Conservation (phyloP, 2,888 invertebrate species). For the Eremobia ochroleuca region DNA sequence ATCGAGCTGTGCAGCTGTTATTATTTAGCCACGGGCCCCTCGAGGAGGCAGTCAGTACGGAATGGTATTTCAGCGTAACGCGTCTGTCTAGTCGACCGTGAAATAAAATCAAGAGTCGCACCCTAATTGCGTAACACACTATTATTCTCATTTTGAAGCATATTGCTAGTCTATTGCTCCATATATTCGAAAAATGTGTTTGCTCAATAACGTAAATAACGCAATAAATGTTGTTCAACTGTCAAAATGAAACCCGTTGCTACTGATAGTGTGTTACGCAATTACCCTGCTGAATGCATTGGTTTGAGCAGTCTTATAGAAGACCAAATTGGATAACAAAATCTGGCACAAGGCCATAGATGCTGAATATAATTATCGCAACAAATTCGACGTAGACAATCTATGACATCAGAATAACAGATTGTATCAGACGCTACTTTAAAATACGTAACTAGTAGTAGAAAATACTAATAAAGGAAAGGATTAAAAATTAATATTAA, state of each 20-base stretch:
- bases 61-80: conserved; percentile 10
- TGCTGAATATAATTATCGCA: not conserved
- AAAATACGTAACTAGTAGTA: conserved; percentile 1
- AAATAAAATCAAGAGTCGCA: conserved; percentile 8
- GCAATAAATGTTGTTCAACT: no score
- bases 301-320: not conserved
- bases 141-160: no score
- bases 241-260: no score
- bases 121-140: no score
- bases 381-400: conserved; percentile 4
- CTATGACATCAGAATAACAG: conserved; percentile 6
- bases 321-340: conserved; percentile 16
- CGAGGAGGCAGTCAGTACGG: not conserved
- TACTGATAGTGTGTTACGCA: no score
- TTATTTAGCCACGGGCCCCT: no score
- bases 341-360: conserved; percentile 30
- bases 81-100: not conserved
- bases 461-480: not conserved
- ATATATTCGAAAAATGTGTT: no score
- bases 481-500: no score
- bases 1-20: no score
- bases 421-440: not conserved
- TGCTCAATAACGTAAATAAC: no score
- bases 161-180: no score
- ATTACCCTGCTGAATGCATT: no score